Conservation (phyloP, 92 coral and sea anemone genomes). For the Diadumene lineata region DNA sequence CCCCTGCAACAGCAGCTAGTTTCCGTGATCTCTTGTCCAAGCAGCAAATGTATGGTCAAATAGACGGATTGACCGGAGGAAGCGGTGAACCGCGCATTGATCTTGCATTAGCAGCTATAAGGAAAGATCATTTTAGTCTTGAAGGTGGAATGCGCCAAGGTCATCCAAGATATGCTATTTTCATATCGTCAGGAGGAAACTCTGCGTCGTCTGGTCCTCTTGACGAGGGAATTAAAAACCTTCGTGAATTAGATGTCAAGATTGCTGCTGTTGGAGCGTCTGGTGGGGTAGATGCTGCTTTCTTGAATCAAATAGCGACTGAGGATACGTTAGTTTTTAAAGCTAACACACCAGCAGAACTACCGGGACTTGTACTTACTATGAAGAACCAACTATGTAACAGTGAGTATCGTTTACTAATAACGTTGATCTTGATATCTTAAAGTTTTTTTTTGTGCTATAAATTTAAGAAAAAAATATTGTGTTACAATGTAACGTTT, state of each 20-base stretch:
- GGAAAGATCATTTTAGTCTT: conserved; percentile 28
- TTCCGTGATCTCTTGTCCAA: conserved; percentile 31
- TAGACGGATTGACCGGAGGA: conserved; percentile 9
- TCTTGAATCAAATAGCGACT: conserved; percentile 45
- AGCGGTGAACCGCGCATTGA: conserved; percentile 18
- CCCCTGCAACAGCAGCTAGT: conserved; percentile 6
- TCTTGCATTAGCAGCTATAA: conserved; percentile 13
- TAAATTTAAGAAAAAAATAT: not conserved
- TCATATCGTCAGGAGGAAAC: conserved; percentile 52
- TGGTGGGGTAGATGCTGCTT: conserved; percentile 28
- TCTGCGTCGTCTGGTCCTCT: conserved; percentile 41
- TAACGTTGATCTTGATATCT: not conserved
- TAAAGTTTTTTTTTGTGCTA: not conserved
- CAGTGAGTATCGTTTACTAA: conserved; percentile 12
- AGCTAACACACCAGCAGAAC: conserved; percentile 38
- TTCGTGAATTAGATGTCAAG: conserved; percentile 52
- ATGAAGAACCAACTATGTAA: conserved; percentile 32
- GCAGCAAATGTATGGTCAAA: not conserved
- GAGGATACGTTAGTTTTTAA: conserved; percentile 26
- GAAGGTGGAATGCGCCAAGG: conserved; percentile 56
- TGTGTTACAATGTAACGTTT: no score
- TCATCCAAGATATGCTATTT: conserved; percentile 42
- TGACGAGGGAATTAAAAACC: conserved; percentile 37
- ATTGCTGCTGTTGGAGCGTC: conserved; percentile 61
- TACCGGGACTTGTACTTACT: conserved; percentile 17